Evolutionary conservation across 2,797 vertebrate genomes (phyloP).

Genomic region (Sparus aurata): DNA sequence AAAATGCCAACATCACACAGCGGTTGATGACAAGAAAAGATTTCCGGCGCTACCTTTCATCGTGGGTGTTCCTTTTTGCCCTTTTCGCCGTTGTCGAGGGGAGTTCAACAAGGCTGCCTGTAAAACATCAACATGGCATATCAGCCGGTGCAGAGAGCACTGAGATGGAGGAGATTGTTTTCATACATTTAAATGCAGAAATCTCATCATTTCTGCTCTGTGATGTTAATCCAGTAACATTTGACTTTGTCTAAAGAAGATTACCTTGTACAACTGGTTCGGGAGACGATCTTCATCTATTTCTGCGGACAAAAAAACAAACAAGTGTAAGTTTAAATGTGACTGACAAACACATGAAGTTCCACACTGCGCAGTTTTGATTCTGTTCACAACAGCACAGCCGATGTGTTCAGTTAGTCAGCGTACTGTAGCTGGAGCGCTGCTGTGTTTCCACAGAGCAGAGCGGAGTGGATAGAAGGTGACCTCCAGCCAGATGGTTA

Average conservation of each 20-base stretch:
- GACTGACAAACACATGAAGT: neutral
- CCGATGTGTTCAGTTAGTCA: slow-evolving; percentile 20
- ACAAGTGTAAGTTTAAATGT: neutral
- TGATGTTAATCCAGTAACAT: slow-evolving; percentile 18
- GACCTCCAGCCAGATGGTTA: slow-evolving; percentile 61
- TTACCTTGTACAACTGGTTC: slow-evolving; percentile 93
- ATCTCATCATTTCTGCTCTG: slow-evolving; percentile 15
- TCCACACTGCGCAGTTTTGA: neutral
- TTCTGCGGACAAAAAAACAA: slow-evolving; percentile 81
- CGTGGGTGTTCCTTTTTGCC: slow-evolving; percentile 91
- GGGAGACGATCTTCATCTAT: slow-evolving; percentile 94
- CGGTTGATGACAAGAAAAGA: neutral
- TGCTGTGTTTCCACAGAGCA: slow-evolving; percentile 37
- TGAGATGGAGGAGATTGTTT: slow-evolving; percentile 13
- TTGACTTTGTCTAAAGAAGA: slow-evolving; percentile 17
- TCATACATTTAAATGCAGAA: neutral
- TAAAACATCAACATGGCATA: slow-evolving; percentile 53
- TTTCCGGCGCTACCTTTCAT: slow-evolving; percentile 90
- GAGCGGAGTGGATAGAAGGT: slow-evolving; percentile 42
- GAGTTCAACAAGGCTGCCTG: slow-evolving; percentile 93
- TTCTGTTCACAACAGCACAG: neutral
- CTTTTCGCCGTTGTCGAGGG: slow-evolving; percentile 92
- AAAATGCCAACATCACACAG: neutral
- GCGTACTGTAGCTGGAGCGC: neutral
- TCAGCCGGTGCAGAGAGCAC: slow-evolving; percentile 22